Percentiles rank a stretch among this genome's conserved stretches.
Evolutionary conservation across 2,797 vertebrate genomes (phyloP).

Genomic region (Heterohyrax brucei): DNA sequence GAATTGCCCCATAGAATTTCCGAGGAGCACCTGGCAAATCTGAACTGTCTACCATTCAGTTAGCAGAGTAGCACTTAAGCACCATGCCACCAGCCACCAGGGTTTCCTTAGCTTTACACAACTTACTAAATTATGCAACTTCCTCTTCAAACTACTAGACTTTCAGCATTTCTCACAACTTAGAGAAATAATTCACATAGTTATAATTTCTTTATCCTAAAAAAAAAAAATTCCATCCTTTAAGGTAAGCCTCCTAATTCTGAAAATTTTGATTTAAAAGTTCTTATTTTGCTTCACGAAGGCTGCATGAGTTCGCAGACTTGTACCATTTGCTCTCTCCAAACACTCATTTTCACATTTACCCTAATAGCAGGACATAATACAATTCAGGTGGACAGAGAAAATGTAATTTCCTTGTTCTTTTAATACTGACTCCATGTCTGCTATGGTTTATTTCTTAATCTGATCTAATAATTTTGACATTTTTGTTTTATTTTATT

Average conservation of each 20-base stretch:
- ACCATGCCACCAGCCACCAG: too few relatives aligned
- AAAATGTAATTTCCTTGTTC: neutral
- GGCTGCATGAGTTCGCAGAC: neutral
- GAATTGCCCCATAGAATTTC: too few relatives aligned
- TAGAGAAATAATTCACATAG: constrained; percentile 3
- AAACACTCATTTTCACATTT: constrained; percentile 45
- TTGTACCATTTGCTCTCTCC: neutral
- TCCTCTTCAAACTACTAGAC: constrained; percentile 45
- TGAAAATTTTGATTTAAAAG: neutral
- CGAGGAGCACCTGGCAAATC: too few relatives aligned
- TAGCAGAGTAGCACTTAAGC: too few relatives aligned
- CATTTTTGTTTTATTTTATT: too few relatives aligned
- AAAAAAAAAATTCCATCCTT: neutral
- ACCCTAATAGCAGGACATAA: neutral
- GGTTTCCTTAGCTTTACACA: neutral
- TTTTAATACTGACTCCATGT: neutral
- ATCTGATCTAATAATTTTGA: neutral
- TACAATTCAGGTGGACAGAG: neutral
- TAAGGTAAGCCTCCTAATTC: neutral
- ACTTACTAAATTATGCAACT: constrained; percentile 28
- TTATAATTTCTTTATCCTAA: neutral
- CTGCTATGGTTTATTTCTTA: neutral
- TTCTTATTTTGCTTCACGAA: neutral
- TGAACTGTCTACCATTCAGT: too few relatives aligned
- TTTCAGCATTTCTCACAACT: constrained; percentile 4